Evolutionary conservation across 2,113 vertebrate genomes (phyloP).

Genomic region (Pterophyllum scalare): DNA sequence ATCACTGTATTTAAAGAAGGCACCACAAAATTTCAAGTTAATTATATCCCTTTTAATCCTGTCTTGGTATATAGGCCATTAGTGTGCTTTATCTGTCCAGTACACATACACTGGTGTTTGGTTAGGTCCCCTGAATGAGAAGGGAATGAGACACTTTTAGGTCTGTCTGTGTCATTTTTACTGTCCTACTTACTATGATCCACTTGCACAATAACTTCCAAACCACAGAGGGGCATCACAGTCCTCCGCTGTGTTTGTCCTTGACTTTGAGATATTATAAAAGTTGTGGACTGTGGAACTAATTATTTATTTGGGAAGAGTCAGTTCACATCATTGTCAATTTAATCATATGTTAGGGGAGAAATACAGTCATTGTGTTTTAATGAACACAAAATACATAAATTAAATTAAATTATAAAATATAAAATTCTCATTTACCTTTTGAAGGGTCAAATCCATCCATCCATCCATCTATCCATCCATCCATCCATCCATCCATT

Average conservation of each 20-base stretch:
- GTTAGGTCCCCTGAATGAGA: conserved; percentile 45
- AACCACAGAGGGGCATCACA: conserved; percentile 52
- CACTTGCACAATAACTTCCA: conserved; percentile 51
- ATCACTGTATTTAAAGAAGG: neutral
- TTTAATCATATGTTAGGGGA: conserved; percentile 8
- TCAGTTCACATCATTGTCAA: conserved; percentile 8
- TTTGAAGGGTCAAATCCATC: neutral
- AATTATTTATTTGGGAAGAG: neutral
- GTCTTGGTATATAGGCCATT: conserved; percentile 3
- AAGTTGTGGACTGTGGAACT: conserved; percentile 20
- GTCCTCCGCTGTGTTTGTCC: conserved; percentile 43
- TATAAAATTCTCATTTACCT: neutral
- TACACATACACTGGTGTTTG: conserved; percentile 32
- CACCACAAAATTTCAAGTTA: neutral
- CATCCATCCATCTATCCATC: no score
- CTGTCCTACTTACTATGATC: conserved; percentile 64
- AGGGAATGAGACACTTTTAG: conserved; percentile 53
- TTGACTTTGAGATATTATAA: conserved; percentile 47
- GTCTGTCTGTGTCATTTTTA: conserved; percentile 62
- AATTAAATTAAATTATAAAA: neutral
- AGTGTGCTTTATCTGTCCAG: conserved; percentile 18
- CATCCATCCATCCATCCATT: no score
- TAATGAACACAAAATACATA: neutral
- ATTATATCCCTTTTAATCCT: neutral
- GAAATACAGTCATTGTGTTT: conserved; percentile 11